These are phyloP conservation scores for Chrysolina haemoptera DNA, from an alignment of 2,888 invertebrate genomes.

Conservation along the genomic window DNA sequence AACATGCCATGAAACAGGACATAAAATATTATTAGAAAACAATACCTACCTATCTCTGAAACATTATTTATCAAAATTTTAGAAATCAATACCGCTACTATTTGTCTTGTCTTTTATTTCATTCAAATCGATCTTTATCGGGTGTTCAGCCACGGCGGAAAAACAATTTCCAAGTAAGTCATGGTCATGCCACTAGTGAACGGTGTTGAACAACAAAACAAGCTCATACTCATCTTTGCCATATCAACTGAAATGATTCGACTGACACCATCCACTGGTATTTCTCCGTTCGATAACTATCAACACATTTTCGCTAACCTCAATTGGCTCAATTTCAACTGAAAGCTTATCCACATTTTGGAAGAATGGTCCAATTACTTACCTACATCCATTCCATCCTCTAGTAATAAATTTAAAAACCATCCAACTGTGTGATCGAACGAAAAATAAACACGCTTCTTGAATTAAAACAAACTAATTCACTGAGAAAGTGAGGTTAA, in stretches of 20 bases:
- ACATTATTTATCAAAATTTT: too few species aligned
- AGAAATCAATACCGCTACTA: too few species aligned
- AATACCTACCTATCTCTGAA: too few species aligned
- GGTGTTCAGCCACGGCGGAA: background rate
- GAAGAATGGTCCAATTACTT: background rate
- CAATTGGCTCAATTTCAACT: too few species aligned
- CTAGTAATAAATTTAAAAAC: background rate
- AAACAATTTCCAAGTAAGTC: background rate
- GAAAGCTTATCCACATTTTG: too few species aligned
- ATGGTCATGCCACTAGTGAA: background rate
- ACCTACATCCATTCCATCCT: background rate
- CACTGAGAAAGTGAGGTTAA: slow-evolving; percentile 30
- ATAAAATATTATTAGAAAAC: too few species aligned
- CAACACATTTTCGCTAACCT: too few species aligned
- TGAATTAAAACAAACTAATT: background rate
- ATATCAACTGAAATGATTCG: background rate
- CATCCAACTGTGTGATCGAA: too few species aligned
- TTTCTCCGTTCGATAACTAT: too few species aligned
- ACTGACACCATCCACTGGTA: background rate
- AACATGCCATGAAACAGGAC: too few species aligned
- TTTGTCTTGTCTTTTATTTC: too few species aligned
- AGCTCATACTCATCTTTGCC: background rate
- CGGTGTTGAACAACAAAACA: background rate
- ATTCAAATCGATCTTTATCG: too few species aligned
- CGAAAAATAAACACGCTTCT: background rate